phyloP scores from a whole-genome alignment of 2,113 vertebrate species.

The Callionymus lyra region DNA sequence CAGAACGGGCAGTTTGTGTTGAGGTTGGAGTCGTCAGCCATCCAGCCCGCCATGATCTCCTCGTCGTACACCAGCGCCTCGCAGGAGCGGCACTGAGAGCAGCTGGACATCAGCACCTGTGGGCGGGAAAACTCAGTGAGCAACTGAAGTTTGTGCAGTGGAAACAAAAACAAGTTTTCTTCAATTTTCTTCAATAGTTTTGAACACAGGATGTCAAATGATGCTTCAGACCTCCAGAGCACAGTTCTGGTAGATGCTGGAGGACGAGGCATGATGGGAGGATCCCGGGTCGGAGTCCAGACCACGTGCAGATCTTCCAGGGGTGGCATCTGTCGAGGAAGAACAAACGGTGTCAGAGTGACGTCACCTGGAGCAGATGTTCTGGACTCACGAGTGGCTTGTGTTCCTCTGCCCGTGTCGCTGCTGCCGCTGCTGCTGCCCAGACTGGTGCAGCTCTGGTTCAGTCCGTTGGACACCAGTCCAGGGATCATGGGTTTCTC shows the following conservation, averaged over 20 bases:
- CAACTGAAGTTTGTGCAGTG: background rate
- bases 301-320: constrained; percentile 65
- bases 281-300: constrained; percentile 81
- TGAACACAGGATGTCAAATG: too few relatives aligned
- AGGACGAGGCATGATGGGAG: constrained; percentile 85
- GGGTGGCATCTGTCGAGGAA: constrained; percentile 41
- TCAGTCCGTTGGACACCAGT: constrained; percentile 75
- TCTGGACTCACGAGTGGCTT: constrained; percentile 38
- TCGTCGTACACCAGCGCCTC: constrained; percentile 91
- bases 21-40: constrained; percentile 91
- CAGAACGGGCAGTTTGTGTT: constrained; percentile 95
- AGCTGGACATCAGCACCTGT: constrained; percentile 97
- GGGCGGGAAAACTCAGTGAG: background rate
- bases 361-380: background rate
- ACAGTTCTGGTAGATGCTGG: constrained; percentile 93
- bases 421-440: constrained; percentile 87
- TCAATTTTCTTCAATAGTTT: too few relatives aligned
- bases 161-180: background rate
- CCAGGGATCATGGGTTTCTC: constrained; percentile 60
- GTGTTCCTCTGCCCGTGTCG: constrained; percentile 70
- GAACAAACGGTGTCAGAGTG: background rate
- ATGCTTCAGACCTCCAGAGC: constrained; percentile 82
- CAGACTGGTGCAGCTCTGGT: constrained; percentile 85
- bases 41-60: constrained; percentile 98
- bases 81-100: constrained; percentile 86